A percentile compares a stretch with the other conserved stretches of the same genome.
Evolutionary conservation across 2,888 invertebrate genomes (phyloP).

Genomic region (Gnatocerus cornutus): DNA sequence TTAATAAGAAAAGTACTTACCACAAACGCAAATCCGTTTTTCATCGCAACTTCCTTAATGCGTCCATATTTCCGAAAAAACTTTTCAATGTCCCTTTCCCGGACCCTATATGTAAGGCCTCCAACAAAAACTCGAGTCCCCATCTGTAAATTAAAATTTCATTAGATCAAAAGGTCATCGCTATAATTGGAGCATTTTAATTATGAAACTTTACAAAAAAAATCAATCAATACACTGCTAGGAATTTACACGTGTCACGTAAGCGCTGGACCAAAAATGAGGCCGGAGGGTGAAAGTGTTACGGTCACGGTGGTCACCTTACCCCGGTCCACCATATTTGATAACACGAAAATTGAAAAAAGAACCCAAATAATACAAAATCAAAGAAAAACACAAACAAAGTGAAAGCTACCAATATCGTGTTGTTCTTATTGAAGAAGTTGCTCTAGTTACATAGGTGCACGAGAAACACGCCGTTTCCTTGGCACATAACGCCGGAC

Average conservation of each 20-base stretch:
- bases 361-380: too few relatives aligned
- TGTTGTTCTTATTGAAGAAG: background rate
- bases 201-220: background rate
- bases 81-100: conserved; percentile 95
- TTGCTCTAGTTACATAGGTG: background rate
- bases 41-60: conserved; percentile 93
- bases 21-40: conserved; percentile 98
- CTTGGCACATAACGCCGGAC: background rate
- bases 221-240: too few relatives aligned
- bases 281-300: conserved; percentile 25
- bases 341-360: background rate
- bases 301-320: conserved; percentile 8
- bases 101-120: conserved; percentile 87
- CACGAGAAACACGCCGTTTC: conserved; percentile 18
- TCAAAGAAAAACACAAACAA: too few relatives aligned
- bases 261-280: background rate
- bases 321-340: conserved; percentile 26
- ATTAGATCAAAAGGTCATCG: conserved; percentile 4
- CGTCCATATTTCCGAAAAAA: conserved; percentile 97
- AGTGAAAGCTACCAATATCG: too few relatives aligned
- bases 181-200: background rate
- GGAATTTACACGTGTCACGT: conserved; percentile 13
- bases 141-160: conserved; percentile 66
- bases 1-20: too few relatives aligned
- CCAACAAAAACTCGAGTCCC: conserved; percentile 91